A percentile compares a stretch with the other conserved stretches of the same genome.
Evolutionary conservation across 2,113 vertebrate species (phyloP).

Genomic region (Forbesichthys agassizii): DNA sequence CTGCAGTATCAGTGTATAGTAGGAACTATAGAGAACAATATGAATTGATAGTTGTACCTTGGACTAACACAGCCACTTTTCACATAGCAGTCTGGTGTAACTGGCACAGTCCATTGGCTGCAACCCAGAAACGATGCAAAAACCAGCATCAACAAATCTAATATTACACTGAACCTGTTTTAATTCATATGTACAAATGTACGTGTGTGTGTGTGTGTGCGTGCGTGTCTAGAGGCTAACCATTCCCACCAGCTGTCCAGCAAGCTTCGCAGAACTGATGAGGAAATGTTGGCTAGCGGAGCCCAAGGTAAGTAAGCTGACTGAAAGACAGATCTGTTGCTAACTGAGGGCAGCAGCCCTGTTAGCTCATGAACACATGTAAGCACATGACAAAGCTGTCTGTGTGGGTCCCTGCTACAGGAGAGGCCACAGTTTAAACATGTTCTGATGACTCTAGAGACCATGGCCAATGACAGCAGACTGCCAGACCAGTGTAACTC

Average conservation of each 20-base stretch:
- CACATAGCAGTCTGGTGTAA: too few relatives aligned
- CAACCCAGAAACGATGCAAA: too few relatives aligned
- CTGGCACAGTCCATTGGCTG: too few relatives aligned
- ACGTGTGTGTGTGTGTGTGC: constrained; percentile 27
- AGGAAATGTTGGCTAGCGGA: constrained; percentile 94
- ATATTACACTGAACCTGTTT: constrained; percentile 1
- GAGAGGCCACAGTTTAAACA: constrained; percentile 96
- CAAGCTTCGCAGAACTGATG: constrained; percentile 95
- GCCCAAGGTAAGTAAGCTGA: constrained; percentile 81
- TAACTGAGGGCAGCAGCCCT: not conserved
- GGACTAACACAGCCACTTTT: too few relatives aligned
- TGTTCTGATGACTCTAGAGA: constrained; percentile 90
- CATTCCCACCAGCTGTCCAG: constrained; percentile 95
- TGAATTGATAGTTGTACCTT: too few relatives aligned
- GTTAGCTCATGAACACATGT: not conserved
- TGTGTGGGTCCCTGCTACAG: constrained; percentile 61
- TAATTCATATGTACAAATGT: constrained; percentile 14
- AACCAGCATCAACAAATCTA: not conserved
- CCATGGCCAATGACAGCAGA: constrained; percentile 94
- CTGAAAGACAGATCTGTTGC: too few relatives aligned
- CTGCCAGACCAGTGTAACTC: constrained; percentile 97
- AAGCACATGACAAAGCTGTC: not conserved
- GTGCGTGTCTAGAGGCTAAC: constrained; percentile 85
- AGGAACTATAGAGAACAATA: too few relatives aligned
- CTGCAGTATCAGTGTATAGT: not conserved